phyloP scores from a whole-genome alignment of 2,113 vertebrate species.

The Oophaga pumilio region DNA sequence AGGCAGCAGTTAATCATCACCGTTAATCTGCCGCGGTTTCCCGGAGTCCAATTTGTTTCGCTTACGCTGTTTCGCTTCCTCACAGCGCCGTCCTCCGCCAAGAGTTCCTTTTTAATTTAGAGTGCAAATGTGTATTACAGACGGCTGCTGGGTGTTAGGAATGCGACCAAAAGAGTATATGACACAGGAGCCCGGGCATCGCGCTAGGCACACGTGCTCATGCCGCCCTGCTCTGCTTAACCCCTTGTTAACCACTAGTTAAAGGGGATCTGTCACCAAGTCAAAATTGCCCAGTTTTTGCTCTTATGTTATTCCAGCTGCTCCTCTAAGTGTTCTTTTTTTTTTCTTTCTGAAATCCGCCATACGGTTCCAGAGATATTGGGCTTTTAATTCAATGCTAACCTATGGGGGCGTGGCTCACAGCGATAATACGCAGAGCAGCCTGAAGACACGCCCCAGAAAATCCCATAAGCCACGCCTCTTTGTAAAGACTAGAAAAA shows the following conservation, averaged over 20 bases:
- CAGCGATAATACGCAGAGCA: too few species aligned
- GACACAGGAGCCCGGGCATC: conserved; percentile 47
- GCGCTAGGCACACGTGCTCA: conserved; percentile 26
- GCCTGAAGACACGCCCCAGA: too few species aligned
- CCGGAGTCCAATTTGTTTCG: conserved; percentile 50
- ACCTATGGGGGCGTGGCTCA: too few species aligned
- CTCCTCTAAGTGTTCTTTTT: too few species aligned
- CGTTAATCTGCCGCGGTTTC: conserved; percentile 44
- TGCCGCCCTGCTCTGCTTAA: background rate
- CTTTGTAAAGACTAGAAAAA: too few species aligned
- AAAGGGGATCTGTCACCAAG: too few species aligned
- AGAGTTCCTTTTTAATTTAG: conserved; percentile 50
- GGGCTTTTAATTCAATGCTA: too few species aligned
- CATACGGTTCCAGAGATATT: too few species aligned
- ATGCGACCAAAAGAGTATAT: conserved; percentile 17
- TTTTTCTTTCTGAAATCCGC: too few species aligned
- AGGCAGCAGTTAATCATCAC: conserved; percentile 35
- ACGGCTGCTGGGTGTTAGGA: conserved; percentile 56
- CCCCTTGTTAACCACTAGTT: background rate
- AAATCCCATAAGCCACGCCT: too few species aligned
- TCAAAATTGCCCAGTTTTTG: too few species aligned
- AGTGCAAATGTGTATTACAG: conserved; percentile 53
- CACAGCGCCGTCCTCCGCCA: conserved; percentile 14
- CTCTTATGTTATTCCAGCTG: too few species aligned
- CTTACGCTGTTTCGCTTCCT: conserved; percentile 38